phyloP scores from a whole-genome alignment of 2,888 invertebrate species.

The Drosophila lutescens region DNA sequence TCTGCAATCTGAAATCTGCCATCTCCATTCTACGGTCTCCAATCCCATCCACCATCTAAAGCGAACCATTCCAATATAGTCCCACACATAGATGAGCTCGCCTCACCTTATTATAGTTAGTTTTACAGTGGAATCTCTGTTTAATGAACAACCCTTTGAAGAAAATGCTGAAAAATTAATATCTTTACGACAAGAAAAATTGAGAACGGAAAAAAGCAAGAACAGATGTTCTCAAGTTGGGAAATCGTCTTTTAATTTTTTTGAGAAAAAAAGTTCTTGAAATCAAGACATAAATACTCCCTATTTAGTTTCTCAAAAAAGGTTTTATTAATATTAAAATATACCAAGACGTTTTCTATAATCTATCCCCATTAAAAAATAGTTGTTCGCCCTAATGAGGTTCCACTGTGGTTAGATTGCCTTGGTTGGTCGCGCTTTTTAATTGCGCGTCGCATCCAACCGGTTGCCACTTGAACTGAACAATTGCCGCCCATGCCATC shows the following conservation, averaged over 20 bases:
- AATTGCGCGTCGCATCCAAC: conserved; percentile 59
- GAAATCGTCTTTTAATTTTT: no score
- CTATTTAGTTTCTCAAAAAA: no score
- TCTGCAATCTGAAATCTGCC: conserved; percentile 19
- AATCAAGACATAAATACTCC: no score
- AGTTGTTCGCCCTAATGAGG: neutral
- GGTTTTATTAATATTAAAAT: no score
- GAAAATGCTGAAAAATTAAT: no score
- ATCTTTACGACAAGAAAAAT: no score
- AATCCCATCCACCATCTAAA: conserved; percentile 16
- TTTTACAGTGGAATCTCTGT: neutral
- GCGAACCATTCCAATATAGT: conserved; percentile 25
- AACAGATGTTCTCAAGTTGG: no score
- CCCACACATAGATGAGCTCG: conserved; percentile 55
- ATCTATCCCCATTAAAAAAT: neutral
- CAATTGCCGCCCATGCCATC: conserved; percentile 48
- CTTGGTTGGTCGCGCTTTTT: conserved; percentile 56
- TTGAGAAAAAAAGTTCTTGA: no score
- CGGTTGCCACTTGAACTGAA: conserved; percentile 43
- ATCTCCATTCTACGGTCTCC: conserved; percentile 19
- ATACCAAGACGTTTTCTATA: no score
- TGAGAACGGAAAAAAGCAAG: no score
- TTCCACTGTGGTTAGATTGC: conserved; percentile 24
- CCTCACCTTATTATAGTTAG: conserved; percentile 27
- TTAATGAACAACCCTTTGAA: neutral